Evolutionary conservation across 1,140 invertebrate species (phyloP).

Genomic region (Notospermus geniculatus): DNA sequence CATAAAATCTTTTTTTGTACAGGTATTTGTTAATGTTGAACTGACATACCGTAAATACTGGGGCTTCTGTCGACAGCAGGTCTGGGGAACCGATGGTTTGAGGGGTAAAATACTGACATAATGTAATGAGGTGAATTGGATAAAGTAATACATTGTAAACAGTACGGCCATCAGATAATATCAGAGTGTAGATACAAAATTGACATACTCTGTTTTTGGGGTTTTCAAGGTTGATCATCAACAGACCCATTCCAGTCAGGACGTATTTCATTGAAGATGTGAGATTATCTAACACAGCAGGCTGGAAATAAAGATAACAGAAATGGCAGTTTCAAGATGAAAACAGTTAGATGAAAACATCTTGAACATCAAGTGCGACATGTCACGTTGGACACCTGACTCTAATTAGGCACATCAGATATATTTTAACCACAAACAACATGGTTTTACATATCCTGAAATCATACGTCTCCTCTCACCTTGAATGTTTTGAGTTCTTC

Average conservation of each 20-base stretch:
- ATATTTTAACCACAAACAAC: neutral
- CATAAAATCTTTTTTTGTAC: too few relatives aligned
- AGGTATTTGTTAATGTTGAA: too few relatives aligned
- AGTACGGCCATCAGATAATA: too few relatives aligned
- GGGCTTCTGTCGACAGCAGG: too few relatives aligned
- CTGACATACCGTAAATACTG: too few relatives aligned
- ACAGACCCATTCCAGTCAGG: conserved; percentile 66
- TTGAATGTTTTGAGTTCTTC: conserved; percentile 58
- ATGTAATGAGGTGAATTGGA: too few relatives aligned
- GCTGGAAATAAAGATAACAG: conserved; percentile 51
- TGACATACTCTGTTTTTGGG: conserved; percentile 61
- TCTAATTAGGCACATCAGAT: neutral
- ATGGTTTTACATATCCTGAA: neutral
- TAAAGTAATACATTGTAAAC: neutral
- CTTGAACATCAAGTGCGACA: too few relatives aligned
- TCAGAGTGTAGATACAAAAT: too few relatives aligned
- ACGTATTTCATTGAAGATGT: conserved; percentile 70
- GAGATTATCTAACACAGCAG: conserved; percentile 67
- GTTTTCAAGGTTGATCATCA: conserved; percentile 65
- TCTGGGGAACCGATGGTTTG: too few relatives aligned
- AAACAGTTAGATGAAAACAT: too few relatives aligned
- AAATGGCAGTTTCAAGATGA: too few relatives aligned
- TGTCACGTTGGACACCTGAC: neutral
- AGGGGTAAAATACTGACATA: too few relatives aligned
- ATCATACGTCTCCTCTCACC: conserved; percentile 29